Percentiles rank a stretch among this genome's conserved stretches.
phyloP scores from a whole-genome alignment of 2,888 invertebrate genomes.

The Mylabris sibirica region DNA sequence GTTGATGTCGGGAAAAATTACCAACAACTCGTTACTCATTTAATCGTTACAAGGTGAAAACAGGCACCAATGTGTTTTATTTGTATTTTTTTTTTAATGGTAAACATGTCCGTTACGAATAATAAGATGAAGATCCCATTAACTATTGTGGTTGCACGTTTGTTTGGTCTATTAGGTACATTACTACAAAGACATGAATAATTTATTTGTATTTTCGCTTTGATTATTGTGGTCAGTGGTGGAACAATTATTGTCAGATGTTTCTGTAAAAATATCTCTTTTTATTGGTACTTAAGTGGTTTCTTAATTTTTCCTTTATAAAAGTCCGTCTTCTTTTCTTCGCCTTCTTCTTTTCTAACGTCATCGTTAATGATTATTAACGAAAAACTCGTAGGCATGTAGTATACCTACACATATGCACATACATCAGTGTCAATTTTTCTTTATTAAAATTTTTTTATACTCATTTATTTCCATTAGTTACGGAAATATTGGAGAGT shows the following conservation, averaged over 20 bases:
- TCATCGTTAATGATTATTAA: background rate
- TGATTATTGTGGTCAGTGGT: conserved; percentile 9
- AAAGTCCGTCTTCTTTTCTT: background rate
- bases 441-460: conserved; percentile 5
- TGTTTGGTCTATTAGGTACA: conserved; percentile 4
- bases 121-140: conserved; percentile 24
- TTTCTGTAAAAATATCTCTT: conserved; percentile 1
- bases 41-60: conserved; percentile 25
- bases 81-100: conserved; percentile 8
- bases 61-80: background rate
- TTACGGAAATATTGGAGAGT: conserved; percentile 12
- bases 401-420: too few species aligned
- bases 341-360: background rate
- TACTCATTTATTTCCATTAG: conserved; percentile 9
- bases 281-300: background rate
- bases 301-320: background rate
- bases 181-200: background rate
- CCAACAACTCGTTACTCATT: conserved; percentile 18
- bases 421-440: conserved; percentile 10
- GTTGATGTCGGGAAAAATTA: conserved; percentile 36
- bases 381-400: conserved; percentile 2
- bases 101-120: conserved; percentile 10
- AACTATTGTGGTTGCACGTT: conserved; percentile 15
- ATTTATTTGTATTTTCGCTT: background rate
- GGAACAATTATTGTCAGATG: conserved; percentile 9